Percentiles rank a stretch among this genome's conserved stretches.
Evolutionary conservation across 2,888 invertebrate species (phyloP).

Genomic region (Keiferia lycopersicella): DNA sequence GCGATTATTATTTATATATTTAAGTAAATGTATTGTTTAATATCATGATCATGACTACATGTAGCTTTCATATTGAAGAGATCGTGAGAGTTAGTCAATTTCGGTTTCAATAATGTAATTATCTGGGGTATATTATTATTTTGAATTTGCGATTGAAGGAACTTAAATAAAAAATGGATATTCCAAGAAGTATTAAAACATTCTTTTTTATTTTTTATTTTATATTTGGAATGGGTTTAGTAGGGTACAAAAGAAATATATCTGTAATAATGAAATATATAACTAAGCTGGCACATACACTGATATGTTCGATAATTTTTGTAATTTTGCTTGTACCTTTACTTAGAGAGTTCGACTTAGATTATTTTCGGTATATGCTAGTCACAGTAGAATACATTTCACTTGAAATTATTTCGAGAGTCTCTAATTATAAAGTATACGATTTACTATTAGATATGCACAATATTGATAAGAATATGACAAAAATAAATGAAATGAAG

Average conservation of each 20-base stretch:
- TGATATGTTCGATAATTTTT: not conserved
- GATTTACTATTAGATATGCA: not conserved
- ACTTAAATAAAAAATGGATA: not conserved
- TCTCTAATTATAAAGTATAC: not conserved
- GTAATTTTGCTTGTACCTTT: not conserved
- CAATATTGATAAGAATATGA: slow-evolving; percentile 4
- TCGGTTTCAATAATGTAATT: too few relatives aligned
- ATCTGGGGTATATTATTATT: not conserved
- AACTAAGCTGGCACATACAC: not conserved
- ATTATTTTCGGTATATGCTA: not conserved
- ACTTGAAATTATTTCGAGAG: not conserved
- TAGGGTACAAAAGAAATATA: not conserved
- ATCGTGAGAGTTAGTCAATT: too few relatives aligned
- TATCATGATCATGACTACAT: too few relatives aligned
- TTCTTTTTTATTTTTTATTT: not conserved
- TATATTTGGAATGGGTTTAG: not conserved
- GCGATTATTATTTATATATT: too few relatives aligned
- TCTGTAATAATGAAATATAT: not conserved
- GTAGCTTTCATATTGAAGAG: too few relatives aligned
- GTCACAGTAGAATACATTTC: not conserved
- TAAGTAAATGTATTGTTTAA: too few relatives aligned
- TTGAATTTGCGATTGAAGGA: not conserved
- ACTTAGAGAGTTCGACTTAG: not conserved
- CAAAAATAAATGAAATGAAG: not conserved
- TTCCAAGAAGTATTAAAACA: not conserved